Evolutionary conservation across 2,888 invertebrate species (phyloP), one percentile per base, ranked within the genome.

Genomic region (Euzetes globulus): DNA sequence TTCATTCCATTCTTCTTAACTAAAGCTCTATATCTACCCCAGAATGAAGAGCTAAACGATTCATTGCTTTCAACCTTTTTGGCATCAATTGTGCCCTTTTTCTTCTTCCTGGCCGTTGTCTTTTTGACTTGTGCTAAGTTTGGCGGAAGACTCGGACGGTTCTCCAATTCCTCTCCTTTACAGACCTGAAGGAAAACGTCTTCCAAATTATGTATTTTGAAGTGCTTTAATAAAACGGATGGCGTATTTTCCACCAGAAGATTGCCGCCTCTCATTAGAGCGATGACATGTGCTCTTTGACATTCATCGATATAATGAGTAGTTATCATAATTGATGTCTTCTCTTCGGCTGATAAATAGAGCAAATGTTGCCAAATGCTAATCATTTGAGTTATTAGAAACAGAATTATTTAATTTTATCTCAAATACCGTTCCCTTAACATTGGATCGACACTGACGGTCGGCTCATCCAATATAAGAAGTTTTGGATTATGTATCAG

Each of bases 291-390:
- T 37, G 63, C 63, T 37, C 63, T 33, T 65, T 37, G 63, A 19
- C 37, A 37, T 47, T 41, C 70, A 27, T 70, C 70, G 15, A 70
- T 70, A 25, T 70, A 70, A 41, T 70, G 70, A 19, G 70, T 70
- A 1, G 70, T 70, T 25, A 70, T 70, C 11, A 70, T 13, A 2
- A 70, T 47, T 25, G 70, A 15, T 25, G 47, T 70, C 70, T 11
- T 25, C 17, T 70, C 19, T 37, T 70, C 13, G 22, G 4, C 13
- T 1, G 47, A 47, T 17, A 70, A 27, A 25, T 47, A 15, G 15
- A 70, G 25, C 27, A 70, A 70, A 70, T 70, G 45, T n/a, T 70
- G 22, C 70, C 41, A 70, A 45, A 70, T 70, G 25, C 70, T 70
- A 41, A 6, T 7, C 63, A 33, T n/a, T 52, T n/a, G 52, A 52